phyloP scores from a whole-genome alignment of 1,140 invertebrate genomes.

The Drosophila repleta region DNA sequence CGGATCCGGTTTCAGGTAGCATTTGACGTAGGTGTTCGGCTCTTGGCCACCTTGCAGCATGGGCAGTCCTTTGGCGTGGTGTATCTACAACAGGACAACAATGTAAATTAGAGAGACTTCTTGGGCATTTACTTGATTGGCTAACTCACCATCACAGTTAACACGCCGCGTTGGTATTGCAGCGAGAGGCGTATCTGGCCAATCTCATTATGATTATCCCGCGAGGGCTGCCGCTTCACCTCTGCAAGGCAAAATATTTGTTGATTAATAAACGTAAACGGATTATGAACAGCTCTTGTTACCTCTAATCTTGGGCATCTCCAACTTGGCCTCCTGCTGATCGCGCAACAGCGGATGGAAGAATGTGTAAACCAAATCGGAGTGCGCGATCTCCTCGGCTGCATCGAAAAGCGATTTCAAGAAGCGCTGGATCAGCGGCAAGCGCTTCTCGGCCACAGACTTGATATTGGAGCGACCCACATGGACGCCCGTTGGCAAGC shows the following conservation, averaged over 20 bases:
- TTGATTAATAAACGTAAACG: neutral
- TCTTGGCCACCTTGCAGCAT: constrained; percentile 89
- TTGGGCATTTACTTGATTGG: neutral
- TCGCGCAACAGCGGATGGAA: constrained; percentile 97
- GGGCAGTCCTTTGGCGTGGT: constrained; percentile 93
- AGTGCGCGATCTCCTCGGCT: constrained; percentile 97
- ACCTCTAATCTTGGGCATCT: constrained; percentile 85
- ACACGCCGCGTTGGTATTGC: constrained; percentile 90
- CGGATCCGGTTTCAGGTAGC: constrained; percentile 94
- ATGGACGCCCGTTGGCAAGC: constrained; percentile 90
- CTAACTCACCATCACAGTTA: constrained; percentile 90
- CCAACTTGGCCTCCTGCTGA: constrained; percentile 90
- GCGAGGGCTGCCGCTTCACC: constrained; percentile 67
- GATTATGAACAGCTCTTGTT: neutral
- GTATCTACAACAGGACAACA: constrained; percentile 78
- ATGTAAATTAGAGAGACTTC: neutral
- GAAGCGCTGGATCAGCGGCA: constrained; percentile 94
- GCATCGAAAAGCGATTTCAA: constrained; percentile 93
- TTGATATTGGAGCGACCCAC: constrained; percentile 97
- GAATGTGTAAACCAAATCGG: constrained; percentile 98
- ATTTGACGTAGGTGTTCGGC: constrained; percentile 96
- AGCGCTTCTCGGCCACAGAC: constrained; percentile 95
- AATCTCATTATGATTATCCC: constrained; percentile 73
- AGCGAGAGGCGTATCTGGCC: constrained; percentile 93
- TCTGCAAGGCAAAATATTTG: constrained; percentile 42